Percentiles rank a stretch among this genome's conserved stretches.
These are phyloP conservation scores for Oopsacas minuta DNA, from an alignment of 37 sponge, comb jelly and placozoan species.

Conservation along the genomic window DNA sequence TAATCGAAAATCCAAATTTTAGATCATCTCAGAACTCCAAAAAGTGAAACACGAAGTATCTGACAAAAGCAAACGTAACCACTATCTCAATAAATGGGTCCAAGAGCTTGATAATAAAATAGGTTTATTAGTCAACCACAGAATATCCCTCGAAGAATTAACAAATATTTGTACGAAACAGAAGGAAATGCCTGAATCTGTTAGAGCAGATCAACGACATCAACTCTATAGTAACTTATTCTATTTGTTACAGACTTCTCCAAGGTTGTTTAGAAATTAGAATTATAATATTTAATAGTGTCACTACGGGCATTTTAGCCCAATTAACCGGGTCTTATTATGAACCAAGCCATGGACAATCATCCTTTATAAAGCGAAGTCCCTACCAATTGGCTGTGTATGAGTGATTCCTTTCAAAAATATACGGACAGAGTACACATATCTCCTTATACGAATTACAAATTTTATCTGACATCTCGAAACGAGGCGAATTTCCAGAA, in stretches of 20 bases:
- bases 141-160: slow-evolving; percentile 57
- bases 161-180: slow-evolving; percentile 5
- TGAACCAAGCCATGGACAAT: no score
- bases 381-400: no score
- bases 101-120: slow-evolving; percentile 62
- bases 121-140: slow-evolving; percentile 72
- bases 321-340: no score
- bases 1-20: no score
- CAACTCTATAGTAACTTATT: slow-evolving; percentile 66
- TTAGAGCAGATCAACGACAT: neutral
- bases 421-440: no score
- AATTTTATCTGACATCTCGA: no score
- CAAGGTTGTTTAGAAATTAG: neutral
- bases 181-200: slow-evolving; percentile 15
- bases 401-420: no score
- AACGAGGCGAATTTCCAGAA: no score
- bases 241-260: slow-evolving; percentile 69
- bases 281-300: neutral
- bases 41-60: neutral
- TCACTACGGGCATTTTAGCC: no score
- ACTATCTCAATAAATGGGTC: slow-evolving; percentile 1
- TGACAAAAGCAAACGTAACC: neutral
- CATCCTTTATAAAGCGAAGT: no score
- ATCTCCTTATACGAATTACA: no score
- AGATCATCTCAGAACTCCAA: neutral